These are phyloP conservation scores for Sitta europaea DNA, from an alignment of 2,113 vertebrate genomes.

Conservation along the genomic window DNA sequence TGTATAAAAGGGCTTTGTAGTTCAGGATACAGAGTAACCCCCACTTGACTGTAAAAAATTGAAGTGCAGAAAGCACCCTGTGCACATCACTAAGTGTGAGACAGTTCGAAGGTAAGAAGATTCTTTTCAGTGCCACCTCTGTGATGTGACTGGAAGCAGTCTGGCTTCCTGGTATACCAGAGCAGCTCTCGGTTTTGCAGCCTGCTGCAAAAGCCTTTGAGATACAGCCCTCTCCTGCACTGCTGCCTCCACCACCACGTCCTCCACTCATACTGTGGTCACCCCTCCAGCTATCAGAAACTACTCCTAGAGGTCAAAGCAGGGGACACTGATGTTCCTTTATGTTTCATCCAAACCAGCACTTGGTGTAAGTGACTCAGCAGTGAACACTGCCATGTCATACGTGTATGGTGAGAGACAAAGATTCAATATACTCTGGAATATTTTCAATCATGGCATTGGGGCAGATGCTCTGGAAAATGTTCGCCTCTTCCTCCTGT, in stretches of 20 bases:
- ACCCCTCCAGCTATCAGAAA: not conserved
- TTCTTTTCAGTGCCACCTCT: not conserved
- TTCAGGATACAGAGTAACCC: not conserved
- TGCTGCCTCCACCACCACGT: not conserved
- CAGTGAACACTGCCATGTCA: not conserved
- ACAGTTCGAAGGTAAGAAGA: not conserved
- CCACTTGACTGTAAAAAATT: not conserved
- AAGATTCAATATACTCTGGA: not conserved
- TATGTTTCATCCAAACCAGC: not conserved
- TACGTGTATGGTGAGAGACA: not conserved
- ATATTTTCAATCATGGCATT: not conserved
- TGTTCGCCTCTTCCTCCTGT: not conserved
- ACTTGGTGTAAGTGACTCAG: not conserved
- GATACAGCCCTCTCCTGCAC: not conserved
- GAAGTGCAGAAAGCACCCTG: not conserved
- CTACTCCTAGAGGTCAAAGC: not conserved
- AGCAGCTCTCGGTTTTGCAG: not conserved
- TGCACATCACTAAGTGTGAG: not conserved
- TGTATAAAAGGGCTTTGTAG: not conserved
- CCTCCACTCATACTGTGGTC: accelerated
- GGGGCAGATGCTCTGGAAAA: not conserved
- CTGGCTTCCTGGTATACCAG: not conserved
- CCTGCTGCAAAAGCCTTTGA: not conserved
- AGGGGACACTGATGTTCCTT: not conserved
- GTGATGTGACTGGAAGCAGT: not conserved